Evolutionary conservation across 2,888 invertebrate genomes (phyloP).

Genomic region (Archips crataeganus): DNA sequence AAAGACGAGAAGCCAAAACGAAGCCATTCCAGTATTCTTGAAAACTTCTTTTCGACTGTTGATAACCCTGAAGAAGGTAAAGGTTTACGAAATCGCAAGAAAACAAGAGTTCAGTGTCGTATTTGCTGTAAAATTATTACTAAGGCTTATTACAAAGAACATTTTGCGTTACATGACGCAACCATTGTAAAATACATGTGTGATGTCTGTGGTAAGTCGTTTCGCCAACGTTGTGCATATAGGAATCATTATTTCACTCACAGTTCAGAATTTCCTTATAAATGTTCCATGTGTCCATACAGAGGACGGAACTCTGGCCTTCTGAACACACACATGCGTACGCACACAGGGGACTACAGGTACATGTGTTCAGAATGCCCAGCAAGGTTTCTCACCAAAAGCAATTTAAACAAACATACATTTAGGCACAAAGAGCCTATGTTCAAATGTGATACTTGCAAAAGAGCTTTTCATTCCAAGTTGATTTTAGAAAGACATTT

Average conservation of each 20-base stretch:
- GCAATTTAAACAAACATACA: slow-evolving; percentile 51
- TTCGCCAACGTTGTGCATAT: slow-evolving; percentile 37
- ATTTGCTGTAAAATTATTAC: slow-evolving; percentile 42
- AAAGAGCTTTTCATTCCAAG: slow-evolving; percentile 42
- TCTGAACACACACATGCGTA: slow-evolving; percentile 46
- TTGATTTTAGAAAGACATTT: slow-evolving; percentile 41
- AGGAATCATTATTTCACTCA: slow-evolving; percentile 42
- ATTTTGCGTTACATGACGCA: slow-evolving; percentile 38
- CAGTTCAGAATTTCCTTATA: slow-evolving; percentile 45
- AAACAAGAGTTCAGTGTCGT: slow-evolving; percentile 37
- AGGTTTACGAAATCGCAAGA: slow-evolving; percentile 25
- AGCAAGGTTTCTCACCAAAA: slow-evolving; percentile 44
- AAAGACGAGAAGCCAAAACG: slow-evolving; percentile 28
- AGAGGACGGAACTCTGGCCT: slow-evolving; percentile 44
- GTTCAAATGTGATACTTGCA: slow-evolving; percentile 42
- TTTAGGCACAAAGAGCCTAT: slow-evolving; percentile 50
- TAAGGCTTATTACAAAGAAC: slow-evolving; percentile 37
- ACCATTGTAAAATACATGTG: slow-evolving; percentile 40
- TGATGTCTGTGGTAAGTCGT: slow-evolving; percentile 42
- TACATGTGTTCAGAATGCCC: slow-evolving; percentile 45
- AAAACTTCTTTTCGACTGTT: slow-evolving; percentile 30
- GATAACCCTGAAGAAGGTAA: slow-evolving; percentile 27
- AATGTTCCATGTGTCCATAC: slow-evolving; percentile 46
- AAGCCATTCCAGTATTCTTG: slow-evolving; percentile 21
- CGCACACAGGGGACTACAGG: slow-evolving; percentile 43